Percentiles rank a stretch among this genome's conserved stretches.
phyloP scores from a whole-genome alignment of 2,797 vertebrate species.

The Channa striata region DNA sequence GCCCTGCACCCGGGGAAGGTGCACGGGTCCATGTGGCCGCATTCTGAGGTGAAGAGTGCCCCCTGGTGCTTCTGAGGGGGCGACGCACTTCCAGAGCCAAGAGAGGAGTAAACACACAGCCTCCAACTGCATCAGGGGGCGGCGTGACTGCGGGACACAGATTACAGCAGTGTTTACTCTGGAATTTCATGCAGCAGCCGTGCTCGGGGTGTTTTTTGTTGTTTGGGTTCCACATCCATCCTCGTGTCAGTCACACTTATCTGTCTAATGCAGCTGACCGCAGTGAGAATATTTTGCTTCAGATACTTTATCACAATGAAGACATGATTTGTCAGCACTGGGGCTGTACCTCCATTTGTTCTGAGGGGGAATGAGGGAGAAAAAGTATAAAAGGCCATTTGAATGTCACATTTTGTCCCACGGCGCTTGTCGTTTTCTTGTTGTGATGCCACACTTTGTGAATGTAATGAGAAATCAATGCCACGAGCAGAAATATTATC shows the following conservation, averaged over 20 bases:
- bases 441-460: not conserved
- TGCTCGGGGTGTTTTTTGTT: slow-evolving; percentile 16
- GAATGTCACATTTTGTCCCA: slow-evolving; percentile 1
- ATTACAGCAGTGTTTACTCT: slow-evolving; percentile 51
- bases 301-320: slow-evolving; percentile 44
- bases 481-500: not conserved
- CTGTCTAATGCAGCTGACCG: slow-evolving; percentile 56
- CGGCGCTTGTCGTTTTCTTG: not conserved
- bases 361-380: slow-evolving; percentile 8
- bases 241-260: slow-evolving; percentile 64
- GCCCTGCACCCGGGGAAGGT: slow-evolving; percentile 50
- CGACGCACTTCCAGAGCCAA: slow-evolving; percentile 38
- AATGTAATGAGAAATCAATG: slow-evolving; percentile 9
- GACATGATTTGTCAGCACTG: slow-evolving; percentile 49
- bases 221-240: slow-evolving; percentile 47
- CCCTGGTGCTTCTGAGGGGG: slow-evolving; percentile 57
- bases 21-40: slow-evolving; percentile 30
- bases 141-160: slow-evolving; percentile 48
- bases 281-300: slow-evolving; percentile 17
- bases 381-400: not conserved
- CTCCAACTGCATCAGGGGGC: slow-evolving; percentile 21
- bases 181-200: slow-evolving; percentile 45
- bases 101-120: slow-evolving; percentile 3
- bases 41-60: slow-evolving; percentile 70
- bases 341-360: slow-evolving; percentile 21